A percentile compares a stretch with the other conserved stretches of the same genome.
Evolutionary conservation across 2,113 vertebrate genomes (phyloP).

Genomic region (Podarcis cretensis): DNA sequence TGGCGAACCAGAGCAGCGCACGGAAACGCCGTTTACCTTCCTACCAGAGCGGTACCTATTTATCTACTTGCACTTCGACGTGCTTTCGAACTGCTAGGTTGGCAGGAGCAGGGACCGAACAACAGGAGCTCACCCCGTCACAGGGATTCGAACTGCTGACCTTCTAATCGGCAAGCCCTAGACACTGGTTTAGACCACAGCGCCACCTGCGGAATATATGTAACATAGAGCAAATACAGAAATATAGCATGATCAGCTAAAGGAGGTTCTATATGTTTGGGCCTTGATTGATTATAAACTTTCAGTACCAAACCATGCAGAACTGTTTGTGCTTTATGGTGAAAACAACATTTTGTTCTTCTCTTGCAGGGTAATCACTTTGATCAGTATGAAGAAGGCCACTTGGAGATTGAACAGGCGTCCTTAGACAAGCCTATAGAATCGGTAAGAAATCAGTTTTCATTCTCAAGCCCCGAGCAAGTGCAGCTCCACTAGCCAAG

Average conservation of each 20-base stretch:
- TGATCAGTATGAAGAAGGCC: conserved; percentile 99
- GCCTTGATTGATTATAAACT: background rate
- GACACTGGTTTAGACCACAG: no score
- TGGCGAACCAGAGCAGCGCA: no score
- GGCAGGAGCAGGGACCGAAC: no score
- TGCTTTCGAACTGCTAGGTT: no score
- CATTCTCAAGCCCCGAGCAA: conserved; percentile 68
- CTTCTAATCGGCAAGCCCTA: no score
- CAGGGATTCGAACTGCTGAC: no score
- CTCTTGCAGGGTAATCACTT: conserved; percentile 96
- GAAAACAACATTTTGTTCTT: conserved; percentile 51
- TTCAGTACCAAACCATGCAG: background rate
- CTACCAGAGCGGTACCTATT: rapidly evolving
- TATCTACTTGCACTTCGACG: no score
- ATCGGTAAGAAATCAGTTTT: conserved; percentile 90
- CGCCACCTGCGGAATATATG: no score
- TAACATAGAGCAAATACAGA: background rate
- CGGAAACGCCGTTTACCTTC: no score
- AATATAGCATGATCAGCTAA: background rate
- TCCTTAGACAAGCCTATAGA: conserved; percentile 99
- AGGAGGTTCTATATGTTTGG: background rate
- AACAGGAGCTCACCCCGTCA: no score
- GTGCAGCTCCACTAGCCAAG: conserved; percentile 56
- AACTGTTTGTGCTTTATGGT: background rate
- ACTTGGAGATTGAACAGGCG: conserved; percentile 97